phyloP scores from a whole-genome alignment of 2,888 invertebrate genomes.

The Acrobeloides nanus region DNA sequence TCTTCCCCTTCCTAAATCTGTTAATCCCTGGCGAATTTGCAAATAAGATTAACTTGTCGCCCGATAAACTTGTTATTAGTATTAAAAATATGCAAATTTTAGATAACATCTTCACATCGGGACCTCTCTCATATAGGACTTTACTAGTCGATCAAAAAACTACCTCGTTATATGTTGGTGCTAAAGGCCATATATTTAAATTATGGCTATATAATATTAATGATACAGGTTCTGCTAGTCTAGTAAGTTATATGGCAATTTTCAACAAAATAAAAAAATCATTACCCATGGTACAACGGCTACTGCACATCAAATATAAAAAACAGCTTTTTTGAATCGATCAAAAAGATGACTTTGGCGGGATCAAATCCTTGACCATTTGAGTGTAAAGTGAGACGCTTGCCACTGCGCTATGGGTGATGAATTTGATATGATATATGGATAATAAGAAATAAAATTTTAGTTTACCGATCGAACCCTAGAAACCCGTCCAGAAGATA shows the following conservation, averaged over 20 bases:
- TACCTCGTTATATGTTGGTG: slow-evolving; percentile 52
- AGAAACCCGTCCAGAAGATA: slow-evolving; percentile 28
- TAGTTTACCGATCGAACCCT: slow-evolving; percentile 41
- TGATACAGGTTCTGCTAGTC: slow-evolving; percentile 45
- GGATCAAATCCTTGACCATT: too few species aligned
- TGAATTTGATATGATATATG: too few species aligned
- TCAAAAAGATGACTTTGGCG: too few species aligned
- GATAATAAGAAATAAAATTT: slow-evolving; percentile 19
- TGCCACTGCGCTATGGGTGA: too few species aligned
- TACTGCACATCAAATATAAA: too few species aligned
- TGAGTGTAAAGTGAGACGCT: too few species aligned
- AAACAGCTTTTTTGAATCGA: too few species aligned
- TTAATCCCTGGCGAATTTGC: too few species aligned
- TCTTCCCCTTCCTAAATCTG: too few species aligned
- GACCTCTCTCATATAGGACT: slow-evolving; percentile 39
- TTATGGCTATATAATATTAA: slow-evolving; percentile 53
- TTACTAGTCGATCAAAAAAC: slow-evolving; percentile 44
- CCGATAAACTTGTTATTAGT: too few species aligned
- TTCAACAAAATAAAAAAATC: neutral
- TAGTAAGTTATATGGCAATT: slow-evolving; percentile 24
- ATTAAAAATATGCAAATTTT: slow-evolving; percentile 7
- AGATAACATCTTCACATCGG: slow-evolving; percentile 48
- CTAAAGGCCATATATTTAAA: slow-evolving; percentile 42
- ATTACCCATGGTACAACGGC: too few species aligned
- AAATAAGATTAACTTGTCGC: too few species aligned